Evolutionary conservation across 2,888 invertebrate genomes (phyloP).

Genomic region (Hoplodrina blanda): DNA sequence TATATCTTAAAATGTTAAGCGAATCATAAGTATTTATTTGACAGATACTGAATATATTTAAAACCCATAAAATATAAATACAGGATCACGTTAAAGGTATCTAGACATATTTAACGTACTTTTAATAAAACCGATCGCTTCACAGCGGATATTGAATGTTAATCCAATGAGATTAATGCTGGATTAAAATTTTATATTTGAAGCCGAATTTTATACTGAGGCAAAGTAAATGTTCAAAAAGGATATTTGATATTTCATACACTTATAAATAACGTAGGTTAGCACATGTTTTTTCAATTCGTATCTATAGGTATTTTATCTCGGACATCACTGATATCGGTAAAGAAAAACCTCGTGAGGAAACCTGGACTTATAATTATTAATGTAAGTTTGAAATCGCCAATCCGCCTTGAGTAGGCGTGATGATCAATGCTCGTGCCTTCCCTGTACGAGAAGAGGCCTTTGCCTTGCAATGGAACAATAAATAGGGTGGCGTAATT

Average conservation of each 20-base stretch:
- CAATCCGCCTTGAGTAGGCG: too few relatives aligned
- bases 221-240: constrained; percentile 2
- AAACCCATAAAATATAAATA: neutral
- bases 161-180: constrained; percentile 54
- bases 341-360: too few relatives aligned
- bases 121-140: constrained; percentile 33
- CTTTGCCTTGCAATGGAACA: too few relatives aligned
- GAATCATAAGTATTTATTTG: too few relatives aligned
- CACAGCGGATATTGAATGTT: constrained; percentile 62
- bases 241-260: constrained; percentile 24
- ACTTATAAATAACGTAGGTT: neutral
- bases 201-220: constrained; percentile 6
- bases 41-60: constrained; percentile 6
- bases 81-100: constrained; percentile 1
- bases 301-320: neutral
- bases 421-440: too few relatives aligned
- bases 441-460: too few relatives aligned
- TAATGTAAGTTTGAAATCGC: too few relatives aligned
- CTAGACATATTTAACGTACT: constrained; percentile 16
- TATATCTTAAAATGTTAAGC: too few relatives aligned
- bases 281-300: too few relatives aligned
- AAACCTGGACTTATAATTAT: too few relatives aligned
- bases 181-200: constrained; percentile 42
- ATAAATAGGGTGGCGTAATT: too few relatives aligned
- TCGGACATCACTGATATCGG: too few relatives aligned